These are phyloP conservation scores for Lasioglossum albipes DNA, from an alignment of 1,140 invertebrate genomes.

Conservation along the genomic window DNA sequence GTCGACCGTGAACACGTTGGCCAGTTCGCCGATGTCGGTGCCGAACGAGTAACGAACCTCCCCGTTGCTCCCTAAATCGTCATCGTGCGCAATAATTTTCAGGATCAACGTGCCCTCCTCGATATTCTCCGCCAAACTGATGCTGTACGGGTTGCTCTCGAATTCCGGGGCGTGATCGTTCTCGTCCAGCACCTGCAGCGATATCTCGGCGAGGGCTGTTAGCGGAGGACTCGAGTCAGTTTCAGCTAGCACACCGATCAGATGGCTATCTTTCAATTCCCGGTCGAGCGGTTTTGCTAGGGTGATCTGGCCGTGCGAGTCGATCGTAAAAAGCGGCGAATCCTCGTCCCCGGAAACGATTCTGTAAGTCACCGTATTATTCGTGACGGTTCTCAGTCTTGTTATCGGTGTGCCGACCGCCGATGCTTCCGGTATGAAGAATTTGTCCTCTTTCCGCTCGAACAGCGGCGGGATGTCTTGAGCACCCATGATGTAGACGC, in stretches of 20 bases:
- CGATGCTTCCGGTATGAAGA: conserved; percentile 90
- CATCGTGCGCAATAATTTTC: conserved; percentile 90
- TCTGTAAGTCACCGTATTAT: conserved; percentile 83
- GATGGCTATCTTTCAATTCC: conserved; percentile 86
- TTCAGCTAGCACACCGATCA: conserved; percentile 90
- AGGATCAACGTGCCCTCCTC: conserved; percentile 88
- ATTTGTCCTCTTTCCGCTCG: conserved; percentile 85
- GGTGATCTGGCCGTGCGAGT: conserved; percentile 86
- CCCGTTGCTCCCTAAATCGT: conserved; percentile 91
- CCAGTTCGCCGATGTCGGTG: conserved; percentile 81
- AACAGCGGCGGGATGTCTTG: conserved; percentile 87
- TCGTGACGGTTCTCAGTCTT: conserved; percentile 82
- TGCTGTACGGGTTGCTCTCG: conserved; percentile 89
- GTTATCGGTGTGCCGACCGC: conserved; percentile 84
- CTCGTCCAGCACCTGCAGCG: conserved; percentile 91
- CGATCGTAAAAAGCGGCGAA: conserved; percentile 86
- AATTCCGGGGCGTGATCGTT: conserved; percentile 95
- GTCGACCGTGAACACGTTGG: conserved; percentile 91
- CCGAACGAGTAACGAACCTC: conserved; percentile 89
- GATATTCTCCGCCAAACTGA: conserved; percentile 90
- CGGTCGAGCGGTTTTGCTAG: conserved; percentile 88
- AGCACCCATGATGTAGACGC: conserved; percentile 87
- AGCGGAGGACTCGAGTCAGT: conserved; percentile 88
- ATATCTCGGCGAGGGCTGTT: conserved; percentile 87
- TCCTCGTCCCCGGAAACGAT: conserved; percentile 85